Evolutionary conservation across 2,888 invertebrate species (phyloP).

Genomic region (Agonopterix heracliana): DNA sequence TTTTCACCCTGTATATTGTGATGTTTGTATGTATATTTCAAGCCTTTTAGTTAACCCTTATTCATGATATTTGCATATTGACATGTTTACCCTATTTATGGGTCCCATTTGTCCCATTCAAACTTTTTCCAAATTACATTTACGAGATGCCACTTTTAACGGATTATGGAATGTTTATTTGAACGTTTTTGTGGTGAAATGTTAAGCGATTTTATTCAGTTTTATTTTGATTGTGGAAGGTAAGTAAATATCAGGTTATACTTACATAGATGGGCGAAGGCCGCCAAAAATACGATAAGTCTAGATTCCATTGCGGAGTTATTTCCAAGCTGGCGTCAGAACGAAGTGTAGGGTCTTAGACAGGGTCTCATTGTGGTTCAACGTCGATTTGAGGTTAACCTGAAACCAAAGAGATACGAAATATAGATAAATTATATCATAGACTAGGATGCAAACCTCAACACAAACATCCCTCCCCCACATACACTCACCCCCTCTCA

Average conservation of each 20-base stretch:
- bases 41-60: constrained; percentile 19
- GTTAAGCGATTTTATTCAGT: constrained; percentile 1
- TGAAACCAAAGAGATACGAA: constrained; percentile 6
- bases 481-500: too few relatives aligned
- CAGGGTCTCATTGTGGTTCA: constrained; percentile 33
- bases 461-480: too few relatives aligned
- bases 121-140: constrained; percentile 14
- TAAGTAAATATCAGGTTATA: constrained; percentile 13
- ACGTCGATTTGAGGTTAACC: constrained; percentile 16
- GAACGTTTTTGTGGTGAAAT: constrained; percentile 19
- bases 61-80: constrained; percentile 27
- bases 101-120: constrained; percentile 21
- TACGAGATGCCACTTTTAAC: constrained; percentile 3
- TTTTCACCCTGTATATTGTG: too few relatives aligned
- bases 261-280: constrained; percentile 56
- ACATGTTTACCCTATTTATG: constrained; percentile 22
- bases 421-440: too few relatives aligned
- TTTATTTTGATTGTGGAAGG: neutral
- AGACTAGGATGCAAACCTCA: too few relatives aligned
- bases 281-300: constrained; percentile 43
- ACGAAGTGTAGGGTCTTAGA: constrained; percentile 18
- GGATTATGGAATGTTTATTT: constrained; percentile 17
- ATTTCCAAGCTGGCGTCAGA: constrained; percentile 22
- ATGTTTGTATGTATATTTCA: neutral
- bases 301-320: constrained; percentile 43